Base-by-base conservation (phyloP, 2,888 invertebrate genomes). In the Drosophila tripunctata region DNA sequence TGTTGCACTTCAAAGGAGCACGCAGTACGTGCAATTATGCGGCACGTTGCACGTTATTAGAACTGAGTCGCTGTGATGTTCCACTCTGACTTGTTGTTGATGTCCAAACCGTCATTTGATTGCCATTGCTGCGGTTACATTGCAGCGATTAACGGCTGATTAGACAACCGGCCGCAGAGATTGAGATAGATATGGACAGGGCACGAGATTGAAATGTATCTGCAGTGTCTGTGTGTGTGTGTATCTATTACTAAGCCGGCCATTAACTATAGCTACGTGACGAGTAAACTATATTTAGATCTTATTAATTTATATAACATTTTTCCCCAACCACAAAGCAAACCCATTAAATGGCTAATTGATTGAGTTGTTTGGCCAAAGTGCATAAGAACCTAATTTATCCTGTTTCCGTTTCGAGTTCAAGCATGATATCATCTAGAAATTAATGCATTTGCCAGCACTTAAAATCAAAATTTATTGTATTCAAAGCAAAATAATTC, bases 21-120 rank as follows among this genome's bases (percentile, higher is more conserved):
- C 50, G 44, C 67, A 63, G 72, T 68, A 86, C 86, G 84, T 80
- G 81, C 78, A 83, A 83, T 83, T 86, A 86, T 83, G 64, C 75
- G 64, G 45, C 67, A 69, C 72, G 80, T 73, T 78, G 83, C 67
- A 62, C 81, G 60, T 79, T 80, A 86, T 83, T 83, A 83, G 78
- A 83, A 64, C 52, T 63, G 63, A 68, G 67, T 72, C 51, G 47
- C 35, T 30, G 45, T 40, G 33, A 45, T 44, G 36, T 27, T 8
- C 19, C 12, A 35, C n/a, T 58, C 52, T 47, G 70, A 54, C 22
- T 54, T 38, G 66, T 54, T 38, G 66, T 35, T 73, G 68, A 58
- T 74, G 72, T 72, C 60, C 64, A 65, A 61, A 15, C 36, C 52
- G 58, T 30, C 71, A 62, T 69, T 69, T 65, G 72, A 72, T 72